phyloP scores from a whole-genome alignment of 92 coral and sea anemone species.

The Zoanthus sociatus region DNA sequence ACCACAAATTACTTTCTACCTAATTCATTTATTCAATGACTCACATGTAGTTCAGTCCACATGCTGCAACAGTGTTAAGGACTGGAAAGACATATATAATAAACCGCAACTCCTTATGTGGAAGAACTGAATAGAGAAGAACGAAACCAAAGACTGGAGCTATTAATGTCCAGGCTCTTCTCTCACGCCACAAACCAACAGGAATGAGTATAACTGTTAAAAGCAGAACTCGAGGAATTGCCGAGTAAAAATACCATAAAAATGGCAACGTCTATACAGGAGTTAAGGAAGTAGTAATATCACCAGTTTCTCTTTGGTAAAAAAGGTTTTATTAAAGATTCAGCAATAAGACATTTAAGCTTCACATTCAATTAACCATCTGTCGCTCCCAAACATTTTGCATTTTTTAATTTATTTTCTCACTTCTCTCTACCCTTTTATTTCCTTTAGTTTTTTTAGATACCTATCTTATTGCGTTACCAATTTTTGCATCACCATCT shows the following conservation, averaged over 20 bases:
- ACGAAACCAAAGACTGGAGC: constrained; percentile 80
- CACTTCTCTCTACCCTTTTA: too few relatives aligned
- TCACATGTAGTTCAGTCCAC: constrained; percentile 93
- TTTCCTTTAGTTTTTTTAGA: too few relatives aligned
- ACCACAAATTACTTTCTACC: too few relatives aligned
- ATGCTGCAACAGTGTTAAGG: constrained; percentile 89
- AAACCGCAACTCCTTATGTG: constrained; percentile 97
- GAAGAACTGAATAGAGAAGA: constrained; percentile 86
- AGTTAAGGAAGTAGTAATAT: constrained; percentile 54
- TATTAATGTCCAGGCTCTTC: constrained; percentile 83
- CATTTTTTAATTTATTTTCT: too few relatives aligned
- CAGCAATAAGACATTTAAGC: too few relatives aligned
- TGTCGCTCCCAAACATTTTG: too few relatives aligned
- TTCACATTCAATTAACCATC: too few relatives aligned
- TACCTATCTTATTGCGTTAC: too few relatives aligned
- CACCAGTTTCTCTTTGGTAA: too few relatives aligned
- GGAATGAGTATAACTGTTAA: constrained; percentile 80
- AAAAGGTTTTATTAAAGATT: too few relatives aligned
- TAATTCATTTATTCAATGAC: too few relatives aligned
- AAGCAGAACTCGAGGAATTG: constrained; percentile 88
- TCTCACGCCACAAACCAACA: constrained; percentile 86
- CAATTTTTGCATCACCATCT: too few relatives aligned
- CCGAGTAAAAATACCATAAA: constrained; percentile 96
- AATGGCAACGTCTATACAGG: constrained; percentile 89
- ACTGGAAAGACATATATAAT: constrained; percentile 90